These are phyloP conservation scores for Phlogophora meticulosa DNA, from an alignment of 2,888 invertebrate species.

Conservation along the genomic window DNA sequence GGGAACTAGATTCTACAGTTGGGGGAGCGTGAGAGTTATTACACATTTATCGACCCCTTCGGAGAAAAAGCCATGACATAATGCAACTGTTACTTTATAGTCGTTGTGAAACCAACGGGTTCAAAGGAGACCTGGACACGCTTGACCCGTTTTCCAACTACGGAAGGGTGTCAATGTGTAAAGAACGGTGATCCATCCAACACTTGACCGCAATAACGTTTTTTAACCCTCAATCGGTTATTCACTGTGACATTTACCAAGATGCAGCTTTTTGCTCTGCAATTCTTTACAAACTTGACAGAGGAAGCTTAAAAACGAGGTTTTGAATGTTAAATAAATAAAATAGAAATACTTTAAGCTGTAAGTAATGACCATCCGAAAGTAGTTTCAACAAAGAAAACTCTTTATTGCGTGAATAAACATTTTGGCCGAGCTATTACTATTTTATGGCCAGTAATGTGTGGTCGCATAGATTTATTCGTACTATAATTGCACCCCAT, in stretches of 20 bases:
- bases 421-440: slow-evolving; percentile 22
- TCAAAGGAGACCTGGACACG: slow-evolving; percentile 1
- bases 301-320: not conserved
- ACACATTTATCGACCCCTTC: not conserved
- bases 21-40: no score
- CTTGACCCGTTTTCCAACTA: slow-evolving; percentile 28
- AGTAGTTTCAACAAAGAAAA: slow-evolving; percentile 26
- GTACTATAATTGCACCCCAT: slow-evolving; percentile 42
- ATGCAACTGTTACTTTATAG: not conserved
- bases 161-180: slow-evolving; percentile 26
- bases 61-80: not conserved
- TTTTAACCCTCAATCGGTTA: slow-evolving; percentile 12
- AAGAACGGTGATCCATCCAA: slow-evolving; percentile 28
- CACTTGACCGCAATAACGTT: slow-evolving; percentile 39
- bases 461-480: slow-evolving; percentile 40
- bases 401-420: slow-evolving; percentile 16
- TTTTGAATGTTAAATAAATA: not conserved
- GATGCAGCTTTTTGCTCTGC: slow-evolving; percentile 1
- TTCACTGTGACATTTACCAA: not conserved
- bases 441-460: slow-evolving; percentile 32
- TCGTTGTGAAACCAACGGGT: not conserved
- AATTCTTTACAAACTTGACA: not conserved
- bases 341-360: no score
- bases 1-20: no score
- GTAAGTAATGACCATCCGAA: not conserved